Conservation (phyloP, 2,113 vertebrate genomes). For the Dolichallabes microphthalmus region DNA sequence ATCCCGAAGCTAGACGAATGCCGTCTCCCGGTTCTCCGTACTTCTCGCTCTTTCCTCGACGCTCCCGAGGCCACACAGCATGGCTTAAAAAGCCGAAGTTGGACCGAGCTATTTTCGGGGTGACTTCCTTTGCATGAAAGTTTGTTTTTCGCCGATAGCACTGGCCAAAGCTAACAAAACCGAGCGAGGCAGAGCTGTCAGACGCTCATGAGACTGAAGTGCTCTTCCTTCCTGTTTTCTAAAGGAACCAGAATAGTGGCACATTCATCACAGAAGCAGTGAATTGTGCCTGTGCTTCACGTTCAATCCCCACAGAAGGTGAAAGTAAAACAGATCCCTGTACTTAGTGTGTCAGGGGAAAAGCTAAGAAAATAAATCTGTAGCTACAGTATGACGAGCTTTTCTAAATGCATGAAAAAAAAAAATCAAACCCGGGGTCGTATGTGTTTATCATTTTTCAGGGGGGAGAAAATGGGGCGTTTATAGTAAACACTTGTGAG, state of each 20-base stretch:
- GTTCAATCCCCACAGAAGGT: constrained; percentile 31
- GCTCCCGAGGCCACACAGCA: constrained; percentile 69
- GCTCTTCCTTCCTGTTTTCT: constrained; percentile 66
- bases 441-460: constrained; percentile 46
- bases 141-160: constrained; percentile 69
- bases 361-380: constrained; percentile 48
- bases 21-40: constrained; percentile 3
- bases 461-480: constrained; percentile 48
- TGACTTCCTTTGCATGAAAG: constrained; percentile 70
- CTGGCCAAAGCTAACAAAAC: constrained; percentile 71
- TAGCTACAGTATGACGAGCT: constrained; percentile 3
- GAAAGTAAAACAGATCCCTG: constrained; percentile 51
- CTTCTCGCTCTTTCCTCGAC: constrained; percentile 53
- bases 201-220: constrained; percentile 63
- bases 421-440: constrained; percentile 13
- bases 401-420: constrained; percentile 42
- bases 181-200: constrained; percentile 57
- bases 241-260: constrained; percentile 56
- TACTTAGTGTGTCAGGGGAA: constrained; percentile 50
- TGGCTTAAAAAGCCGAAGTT: constrained; percentile 53
- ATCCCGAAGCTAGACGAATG: constrained; percentile 34
- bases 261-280: constrained; percentile 52
- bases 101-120: constrained; percentile 68
- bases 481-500: constrained; percentile 51
- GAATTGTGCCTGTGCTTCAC: constrained; percentile 31